Base-by-base conservation (phyloP, 2,797 vertebrate species). In the Diglossa cyanea region DNA sequence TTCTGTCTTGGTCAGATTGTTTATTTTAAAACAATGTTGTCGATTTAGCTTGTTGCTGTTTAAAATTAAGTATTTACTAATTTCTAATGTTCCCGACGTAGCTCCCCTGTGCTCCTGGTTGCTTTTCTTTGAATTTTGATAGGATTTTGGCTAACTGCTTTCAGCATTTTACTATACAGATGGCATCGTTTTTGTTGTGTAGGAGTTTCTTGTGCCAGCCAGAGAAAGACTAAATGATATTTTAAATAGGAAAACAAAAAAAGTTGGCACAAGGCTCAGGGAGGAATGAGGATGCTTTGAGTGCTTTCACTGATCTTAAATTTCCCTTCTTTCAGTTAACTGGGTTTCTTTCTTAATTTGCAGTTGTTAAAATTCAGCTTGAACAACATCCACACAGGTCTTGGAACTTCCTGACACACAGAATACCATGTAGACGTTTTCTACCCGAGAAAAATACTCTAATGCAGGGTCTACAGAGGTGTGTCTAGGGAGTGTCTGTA, bases 201-300 rank as follows among this genome's bases (percentile, higher is more conserved):
- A 50, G 94, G 84, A 72, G 90, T 92, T 89, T 86, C 85, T 73
- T 78, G 70, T 92, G 87, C 88, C 90, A 96, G 84, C 54, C 78
- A 93, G 82, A 84, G 83, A 92, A 79, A 95, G 75, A 85, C 60
- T 67, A 77, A 92, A 62, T 3, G 13, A 8, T 81, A 81, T 35
- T 86, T 87, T 66, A 79, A 78, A 54, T 11, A 67, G 13, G 39
- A 91, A 92, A 96, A 63, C 37, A 83, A 48, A 85, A 83, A 47
- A 61, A 73, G 11, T 42, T 90, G 76, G 65, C 55, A 33, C 42
- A 50, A 62, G 40, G n/a, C 65, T 83, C 37, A 61, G n/a, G 39
- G 66, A 83, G 48, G 62, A 42, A 63, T 25, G 30, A 77, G 17
- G 14, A 11, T 16, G 10, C 42, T 78, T 67, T 45, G n/a, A 72